Evolutionary conservation across 2,888 invertebrate genomes (phyloP).

Genomic region (Carpatolechia fugitivella): DNA sequence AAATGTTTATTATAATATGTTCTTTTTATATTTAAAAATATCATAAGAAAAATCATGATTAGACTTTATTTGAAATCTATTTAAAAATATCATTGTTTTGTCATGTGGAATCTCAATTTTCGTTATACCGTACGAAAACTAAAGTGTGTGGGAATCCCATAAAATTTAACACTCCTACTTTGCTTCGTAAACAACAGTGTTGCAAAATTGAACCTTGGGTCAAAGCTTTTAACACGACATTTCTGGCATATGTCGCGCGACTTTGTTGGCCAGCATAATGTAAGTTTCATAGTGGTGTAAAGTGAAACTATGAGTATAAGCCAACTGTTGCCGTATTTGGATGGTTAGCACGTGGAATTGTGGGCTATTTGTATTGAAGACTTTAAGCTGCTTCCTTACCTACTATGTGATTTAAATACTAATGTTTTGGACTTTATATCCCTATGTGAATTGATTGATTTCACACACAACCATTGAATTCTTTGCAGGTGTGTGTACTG

Average conservation of each 20-base stretch:
- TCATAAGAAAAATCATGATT: too few species aligned
- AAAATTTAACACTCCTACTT: not conserved
- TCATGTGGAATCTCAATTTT: too few species aligned
- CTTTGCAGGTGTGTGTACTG: too few species aligned
- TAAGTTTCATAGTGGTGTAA: not conserved
- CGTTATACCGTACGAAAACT: not conserved
- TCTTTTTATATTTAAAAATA: too few species aligned
- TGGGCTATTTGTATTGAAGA: not conserved
- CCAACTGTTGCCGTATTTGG: conserved; percentile 4
- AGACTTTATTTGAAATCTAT: too few species aligned
- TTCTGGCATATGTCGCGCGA: not conserved
- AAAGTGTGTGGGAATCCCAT: not conserved
- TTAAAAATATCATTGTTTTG: too few species aligned
- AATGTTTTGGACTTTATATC: too few species aligned
- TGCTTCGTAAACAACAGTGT: not conserved
- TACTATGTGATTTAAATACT: too few species aligned
- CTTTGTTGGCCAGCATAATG: not conserved
- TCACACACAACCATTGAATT: too few species aligned
- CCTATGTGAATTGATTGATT: too few species aligned
- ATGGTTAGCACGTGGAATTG: not conserved
- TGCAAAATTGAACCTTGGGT: not conserved
- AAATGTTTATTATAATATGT: too few species aligned
- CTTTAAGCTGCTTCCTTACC: too few species aligned
- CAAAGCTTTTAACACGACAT: not conserved
- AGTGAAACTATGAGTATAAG: not conserved